Base-by-base conservation (phyloP, 2,113 vertebrate species). In the Onychostruthus taczanowskii region DNA sequence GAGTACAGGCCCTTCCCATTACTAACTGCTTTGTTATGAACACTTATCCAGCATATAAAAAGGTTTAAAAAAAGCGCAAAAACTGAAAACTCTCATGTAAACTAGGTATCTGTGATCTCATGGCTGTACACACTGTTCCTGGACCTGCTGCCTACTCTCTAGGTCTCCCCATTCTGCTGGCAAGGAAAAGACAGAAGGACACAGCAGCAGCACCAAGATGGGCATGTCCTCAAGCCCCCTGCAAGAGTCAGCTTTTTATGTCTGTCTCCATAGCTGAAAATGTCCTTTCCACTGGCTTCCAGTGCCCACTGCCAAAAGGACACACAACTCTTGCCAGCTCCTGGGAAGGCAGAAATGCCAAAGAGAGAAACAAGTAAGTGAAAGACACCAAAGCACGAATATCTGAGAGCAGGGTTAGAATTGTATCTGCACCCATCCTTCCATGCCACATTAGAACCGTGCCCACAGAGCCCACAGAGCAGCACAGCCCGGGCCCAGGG, bases 261-360 rank as follows among this genome's bases (percentile, higher is more conserved):
- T 91, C 73, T 75, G 30, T 35, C 69, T 89, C 84, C 0, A 0
- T 68, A 82, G 90, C 73, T 88, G 89, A 91, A 77, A 94, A 89
- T 66, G 89, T 96, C 95, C 93, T 87, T 95, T 97, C 96, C 78
- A 73, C 52, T 64, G 90, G 70, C 92, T 92, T 86, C 55, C 78
- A 83, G 92, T 94, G 89, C 68, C 44, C 81, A 49, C 7, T 78
- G 87, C 68, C 91, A 94, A 84, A 87, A 86, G 50, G 84, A 94
- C 83, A 77, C 67, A 91, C 16, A 23, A 22, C 49, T 70, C 92
- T 64, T 95, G 90, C 95, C 96, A 96, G 93, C 89, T 97, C 94
- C 89, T 90, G 92, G 85, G 87, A 91, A 96, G 89, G 83, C 4
- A 94, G 87, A 89, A 94, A 93, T 90, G 77, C 80, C 86, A 89